phyloP scores from a whole-genome alignment of 2,888 invertebrate species.

The Apamea crenata region DNA sequence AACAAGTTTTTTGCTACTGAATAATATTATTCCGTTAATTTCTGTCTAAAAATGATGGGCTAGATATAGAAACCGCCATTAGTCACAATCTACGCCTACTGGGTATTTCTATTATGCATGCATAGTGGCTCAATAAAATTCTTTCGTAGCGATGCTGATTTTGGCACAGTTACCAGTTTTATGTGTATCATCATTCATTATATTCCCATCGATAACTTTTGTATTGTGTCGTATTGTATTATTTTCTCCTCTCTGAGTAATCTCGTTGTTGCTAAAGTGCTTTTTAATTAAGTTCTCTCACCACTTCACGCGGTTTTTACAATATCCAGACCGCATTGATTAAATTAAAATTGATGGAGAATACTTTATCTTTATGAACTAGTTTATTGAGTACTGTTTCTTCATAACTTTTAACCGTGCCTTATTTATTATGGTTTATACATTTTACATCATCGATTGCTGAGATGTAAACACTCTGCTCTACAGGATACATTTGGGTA shows the following conservation, averaged over 20 bases:
- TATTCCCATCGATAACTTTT: conserved; percentile 26
- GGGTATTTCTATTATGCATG: background rate
- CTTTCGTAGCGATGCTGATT: background rate
- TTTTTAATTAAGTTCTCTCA: conserved; percentile 13
- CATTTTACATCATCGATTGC: background rate
- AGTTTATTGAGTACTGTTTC: background rate
- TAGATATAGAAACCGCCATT: background rate
- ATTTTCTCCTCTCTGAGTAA: conserved; percentile 13
- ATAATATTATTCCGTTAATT: background rate
- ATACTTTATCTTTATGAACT: conserved; percentile 8
- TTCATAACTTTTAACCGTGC: background rate
- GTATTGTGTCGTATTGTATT: conserved; percentile 15
- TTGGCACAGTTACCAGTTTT: conserved; percentile 17
- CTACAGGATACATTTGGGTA: background rate
- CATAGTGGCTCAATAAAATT: background rate
- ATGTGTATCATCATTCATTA: conserved; percentile 16
- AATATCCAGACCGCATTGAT: conserved; percentile 14
- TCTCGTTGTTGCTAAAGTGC: conserved; percentile 17
- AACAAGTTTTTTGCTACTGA: background rate
- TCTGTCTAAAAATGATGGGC: background rate
- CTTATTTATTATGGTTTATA: background rate
- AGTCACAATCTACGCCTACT: background rate
- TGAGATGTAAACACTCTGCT: background rate
- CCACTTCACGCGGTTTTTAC: conserved; percentile 11
- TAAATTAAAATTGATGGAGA: conserved; percentile 17